Percentiles rank a stretch among this genome's conserved stretches.
phyloP scores from a whole-genome alignment of 2,113 vertebrate genomes.

The Fulmarus glacialis region DNA sequence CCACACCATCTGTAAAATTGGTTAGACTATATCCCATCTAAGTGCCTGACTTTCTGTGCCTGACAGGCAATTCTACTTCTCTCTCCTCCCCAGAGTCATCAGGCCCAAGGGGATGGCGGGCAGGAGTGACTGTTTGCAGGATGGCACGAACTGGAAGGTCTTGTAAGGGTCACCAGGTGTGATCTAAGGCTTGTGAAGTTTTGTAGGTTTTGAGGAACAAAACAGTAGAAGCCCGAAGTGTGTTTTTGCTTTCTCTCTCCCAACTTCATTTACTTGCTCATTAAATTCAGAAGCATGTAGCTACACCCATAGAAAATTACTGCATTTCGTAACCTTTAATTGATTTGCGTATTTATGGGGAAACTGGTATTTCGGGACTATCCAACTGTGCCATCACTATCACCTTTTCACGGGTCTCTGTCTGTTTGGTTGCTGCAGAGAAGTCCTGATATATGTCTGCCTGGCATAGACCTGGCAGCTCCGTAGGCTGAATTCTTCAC shows the following conservation, averaged over 20 bases:
- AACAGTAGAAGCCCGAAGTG: background rate
- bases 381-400: conserved; percentile 20
- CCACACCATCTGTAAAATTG: background rate
- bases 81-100: background rate
- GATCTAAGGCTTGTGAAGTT: background rate
- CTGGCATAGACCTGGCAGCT: background rate
- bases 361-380: conserved; percentile 61
- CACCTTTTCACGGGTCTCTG: background rate
- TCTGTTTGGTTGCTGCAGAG: background rate
- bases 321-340: conserved; percentile 62
- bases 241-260: conserved; percentile 6
- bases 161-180: background rate
- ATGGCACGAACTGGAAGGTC: background rate
- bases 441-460: background rate
- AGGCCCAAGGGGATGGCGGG: background rate
- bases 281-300: conserved; percentile 63
- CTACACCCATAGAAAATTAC: conserved; percentile 66
- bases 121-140: background rate
- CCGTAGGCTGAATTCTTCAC: background rate
- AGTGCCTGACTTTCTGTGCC: background rate
- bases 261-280: conserved; percentile 32
- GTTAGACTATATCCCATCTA: background rate
- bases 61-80: background rate
- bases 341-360: conserved; percentile 57
- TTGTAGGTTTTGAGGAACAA: background rate